phyloP scores from a whole-genome alignment of 2,113 vertebrate species.

The Phylloscopus trochiloides region DNA sequence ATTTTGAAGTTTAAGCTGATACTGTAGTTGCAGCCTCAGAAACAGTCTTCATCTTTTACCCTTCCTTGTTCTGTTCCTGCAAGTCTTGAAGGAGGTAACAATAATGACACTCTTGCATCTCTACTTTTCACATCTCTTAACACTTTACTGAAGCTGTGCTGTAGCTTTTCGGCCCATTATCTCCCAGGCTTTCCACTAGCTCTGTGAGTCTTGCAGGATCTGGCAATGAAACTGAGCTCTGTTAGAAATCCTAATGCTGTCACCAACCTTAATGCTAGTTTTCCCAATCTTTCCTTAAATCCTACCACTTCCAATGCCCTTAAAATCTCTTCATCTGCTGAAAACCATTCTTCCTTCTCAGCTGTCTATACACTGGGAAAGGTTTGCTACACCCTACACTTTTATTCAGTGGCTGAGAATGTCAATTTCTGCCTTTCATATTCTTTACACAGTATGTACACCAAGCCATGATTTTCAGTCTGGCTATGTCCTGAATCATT shows the following conservation, averaged over 20 bases:
- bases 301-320: neutral
- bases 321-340: neutral
- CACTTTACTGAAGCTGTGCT: neutral
- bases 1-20: neutral
- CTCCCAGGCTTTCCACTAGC: neutral
- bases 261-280: neutral
- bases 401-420: conserved; percentile 39
- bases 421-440: conserved; percentile 7
- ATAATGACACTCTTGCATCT: neutral
- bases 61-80: neutral
- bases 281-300: neutral
- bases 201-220: neutral
- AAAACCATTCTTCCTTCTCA: neutral
- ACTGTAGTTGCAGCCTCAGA: neutral
- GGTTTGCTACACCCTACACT: neutral
- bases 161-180: neutral
- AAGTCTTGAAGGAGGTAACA: neutral
- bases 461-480: neutral
- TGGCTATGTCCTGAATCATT: conserved; percentile 24
- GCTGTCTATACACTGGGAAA: neutral
- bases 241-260: neutral
- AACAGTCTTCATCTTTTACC: neutral
- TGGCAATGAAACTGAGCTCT: neutral
- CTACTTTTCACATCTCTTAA: neutral
- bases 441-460: neutral